These are phyloP conservation scores for Notarius quadriscutis DNA, from an alignment of 2,113 vertebrate species.

Conservation along the genomic window DNA sequence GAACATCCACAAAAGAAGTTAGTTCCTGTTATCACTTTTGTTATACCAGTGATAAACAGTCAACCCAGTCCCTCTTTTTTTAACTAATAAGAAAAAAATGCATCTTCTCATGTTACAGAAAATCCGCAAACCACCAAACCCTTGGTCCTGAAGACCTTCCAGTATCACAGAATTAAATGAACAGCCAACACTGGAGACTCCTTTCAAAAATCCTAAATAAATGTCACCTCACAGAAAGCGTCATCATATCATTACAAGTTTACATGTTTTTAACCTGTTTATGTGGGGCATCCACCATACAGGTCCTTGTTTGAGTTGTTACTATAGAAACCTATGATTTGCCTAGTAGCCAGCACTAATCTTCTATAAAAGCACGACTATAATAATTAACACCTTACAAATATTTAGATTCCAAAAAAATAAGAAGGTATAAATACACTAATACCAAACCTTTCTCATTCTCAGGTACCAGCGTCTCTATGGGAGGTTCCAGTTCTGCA, in stretches of 20 bases:
- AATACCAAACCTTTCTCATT: constrained; percentile 74
- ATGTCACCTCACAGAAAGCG: neutral
- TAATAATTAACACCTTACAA: neutral
- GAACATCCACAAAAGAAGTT: too few species aligned
- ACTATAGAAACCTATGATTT: neutral
- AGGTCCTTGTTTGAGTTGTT: neutral
- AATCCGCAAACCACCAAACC: neutral
- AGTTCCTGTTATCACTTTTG: neutral
- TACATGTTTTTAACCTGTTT: neutral
- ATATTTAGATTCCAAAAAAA: neutral
- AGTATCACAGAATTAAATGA: neutral
- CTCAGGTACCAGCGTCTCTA: constrained; percentile 75
- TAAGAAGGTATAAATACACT: neutral
- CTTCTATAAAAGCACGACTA: too few species aligned
- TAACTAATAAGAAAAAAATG: neutral
- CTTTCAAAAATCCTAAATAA: neutral
- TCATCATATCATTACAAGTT: neutral
- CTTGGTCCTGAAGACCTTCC: neutral
- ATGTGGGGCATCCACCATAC: neutral
- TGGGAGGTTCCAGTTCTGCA: constrained; percentile 72
- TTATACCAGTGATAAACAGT: neutral
- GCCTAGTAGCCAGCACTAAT: neutral
- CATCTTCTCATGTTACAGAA: neutral
- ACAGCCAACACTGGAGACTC: neutral
- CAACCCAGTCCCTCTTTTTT: neutral